These are phyloP conservation scores for Lagorchestes hirsutus DNA, from an alignment of 2,797 vertebrate genomes.

Conservation along the genomic window DNA sequence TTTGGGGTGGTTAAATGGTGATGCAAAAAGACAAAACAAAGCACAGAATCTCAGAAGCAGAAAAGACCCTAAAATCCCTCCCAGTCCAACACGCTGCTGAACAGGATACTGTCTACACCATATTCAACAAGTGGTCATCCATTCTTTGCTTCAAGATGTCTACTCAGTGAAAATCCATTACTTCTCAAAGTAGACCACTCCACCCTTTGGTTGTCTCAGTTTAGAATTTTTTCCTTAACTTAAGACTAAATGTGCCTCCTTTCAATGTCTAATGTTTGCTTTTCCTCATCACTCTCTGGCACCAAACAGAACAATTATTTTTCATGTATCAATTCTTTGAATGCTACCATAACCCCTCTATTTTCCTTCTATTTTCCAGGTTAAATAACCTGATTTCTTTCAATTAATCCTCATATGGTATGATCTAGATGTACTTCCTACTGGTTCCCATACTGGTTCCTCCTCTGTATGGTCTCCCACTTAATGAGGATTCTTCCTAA, in stretches of 20 bases:
- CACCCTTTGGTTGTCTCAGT: neutral
- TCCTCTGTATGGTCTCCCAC: neutral
- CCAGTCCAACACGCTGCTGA: neutral
- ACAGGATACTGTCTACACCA: neutral
- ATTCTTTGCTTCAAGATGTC: neutral
- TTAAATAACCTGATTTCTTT: neutral
- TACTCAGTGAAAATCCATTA: neutral
- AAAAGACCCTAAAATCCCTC: neutral
- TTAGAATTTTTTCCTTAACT: neutral
- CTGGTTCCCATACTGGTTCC: neutral
- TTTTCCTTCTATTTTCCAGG: neutral
- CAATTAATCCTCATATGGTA: neutral
- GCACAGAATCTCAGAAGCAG: neutral
- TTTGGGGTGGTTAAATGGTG: neutral
- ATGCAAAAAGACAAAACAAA: neutral
- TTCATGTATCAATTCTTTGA: neutral
- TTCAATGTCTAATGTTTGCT: neutral
- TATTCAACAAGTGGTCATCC: neutral
- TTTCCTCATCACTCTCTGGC: neutral
- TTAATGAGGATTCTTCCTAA: neutral
- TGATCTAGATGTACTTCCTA: neutral
- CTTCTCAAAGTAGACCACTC: neutral
- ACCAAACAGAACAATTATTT: neutral
- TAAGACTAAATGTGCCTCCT: neutral
- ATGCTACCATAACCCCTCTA: neutral